Base-by-base conservation (phyloP, 2,797 vertebrate species). In the Rhyacichthys aspro region DNA sequence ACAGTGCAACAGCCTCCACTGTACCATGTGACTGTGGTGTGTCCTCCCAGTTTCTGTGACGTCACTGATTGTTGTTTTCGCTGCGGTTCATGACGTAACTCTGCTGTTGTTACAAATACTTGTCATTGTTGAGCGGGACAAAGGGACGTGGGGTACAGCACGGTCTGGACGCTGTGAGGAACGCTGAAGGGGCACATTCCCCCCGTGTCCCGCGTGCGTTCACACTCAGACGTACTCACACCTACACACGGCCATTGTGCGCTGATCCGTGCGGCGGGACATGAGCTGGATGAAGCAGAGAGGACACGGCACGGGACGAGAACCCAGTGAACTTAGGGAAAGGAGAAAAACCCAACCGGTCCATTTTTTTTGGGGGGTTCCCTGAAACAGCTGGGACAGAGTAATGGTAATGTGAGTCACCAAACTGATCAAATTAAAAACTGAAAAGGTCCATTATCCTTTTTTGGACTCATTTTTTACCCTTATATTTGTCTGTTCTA, bases 131-230 rank as follows among this genome's bases (percentile, higher is more conserved):
- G 37, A 6, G 14, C 1, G 32, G 52, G 47, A 70, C 71, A 73
- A 79, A 69, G 34, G 9, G 4, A 43, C 32, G 38, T 49, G 45
- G 32, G 2, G 44, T 36, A 59, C 55, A 59, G 8, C 42, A 17
- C 19, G 32, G 11, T 38, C 14, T 33, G 49, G 43, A 50, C 17
- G 2, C 33, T 12, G 47, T 6, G 39, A 56, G 70, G 47, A 59
- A 57, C 16, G 71, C 57, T 75, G 44, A 64, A 47, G 43, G 6
- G 53, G 52, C 67, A 64, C 74, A 72, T 82, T 72, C 76, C 58
- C 15, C 16, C 16, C 33, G 1, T 47, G 53, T n/a, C 36, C 45
- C 39, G 47, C 32, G 34, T 19, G 66, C 48, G 53, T 42, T 63
- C 55, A 63, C 41, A 7, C 66, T 23, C 19, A 63, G 28, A 43